Percentiles rank a stretch among this genome's conserved stretches.
These are phyloP conservation scores for Echinarachnius parma DNA, from an alignment of 53 echinoderm and acorn worm genomes.

Conservation along the genomic window DNA sequence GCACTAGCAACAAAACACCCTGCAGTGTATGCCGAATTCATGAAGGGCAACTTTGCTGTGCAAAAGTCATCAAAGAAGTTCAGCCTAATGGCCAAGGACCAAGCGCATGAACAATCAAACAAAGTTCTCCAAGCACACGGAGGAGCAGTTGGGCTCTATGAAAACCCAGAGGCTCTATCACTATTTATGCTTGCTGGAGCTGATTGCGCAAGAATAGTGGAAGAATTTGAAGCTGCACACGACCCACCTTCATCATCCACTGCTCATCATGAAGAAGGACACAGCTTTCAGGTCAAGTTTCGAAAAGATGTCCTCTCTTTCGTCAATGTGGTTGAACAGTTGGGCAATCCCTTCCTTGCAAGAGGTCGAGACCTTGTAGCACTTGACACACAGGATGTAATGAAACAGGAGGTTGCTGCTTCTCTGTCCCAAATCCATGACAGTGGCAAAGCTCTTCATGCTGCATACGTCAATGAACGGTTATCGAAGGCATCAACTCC, in stretches of 20 bases:
- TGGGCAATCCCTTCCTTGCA: slow-evolving; percentile 36
- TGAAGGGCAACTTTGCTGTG: slow-evolving; percentile 26
- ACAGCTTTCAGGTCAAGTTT: slow-evolving; percentile 24
- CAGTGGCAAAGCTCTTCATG: not conserved
- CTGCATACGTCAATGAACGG: not conserved
- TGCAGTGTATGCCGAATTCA: slow-evolving; percentile 17
- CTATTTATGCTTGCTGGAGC: slow-evolving; percentile 22
- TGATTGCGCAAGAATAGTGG: slow-evolving; percentile 29
- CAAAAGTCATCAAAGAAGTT: slow-evolving; percentile 22
- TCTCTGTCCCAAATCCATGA: not conserved
- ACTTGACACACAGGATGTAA: slow-evolving; percentile 19
- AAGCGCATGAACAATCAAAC: slow-evolving; percentile 28
- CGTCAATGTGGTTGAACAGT: slow-evolving; percentile 14
- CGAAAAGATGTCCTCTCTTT: slow-evolving; percentile 30
- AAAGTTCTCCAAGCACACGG: slow-evolving; percentile 15
- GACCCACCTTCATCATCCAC: slow-evolving; percentile 2
- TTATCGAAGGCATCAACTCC: not conserved
- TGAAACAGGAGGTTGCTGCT: slow-evolving; percentile 9
- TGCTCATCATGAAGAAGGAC: slow-evolving; percentile 19
- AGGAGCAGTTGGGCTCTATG: slow-evolving; percentile 12
- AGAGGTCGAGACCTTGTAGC: slow-evolving; percentile 14
- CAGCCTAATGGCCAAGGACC: slow-evolving; percentile 23
- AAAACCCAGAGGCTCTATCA: slow-evolving; percentile 3
- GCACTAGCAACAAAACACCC: not conserved
- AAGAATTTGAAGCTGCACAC: slow-evolving; percentile 11